A percentile compares a stretch with the other conserved stretches of the same genome.
These are phyloP conservation scores for Epinotia demarniana DNA, from an alignment of 2,888 invertebrate genomes.

Conservation along the genomic window DNA sequence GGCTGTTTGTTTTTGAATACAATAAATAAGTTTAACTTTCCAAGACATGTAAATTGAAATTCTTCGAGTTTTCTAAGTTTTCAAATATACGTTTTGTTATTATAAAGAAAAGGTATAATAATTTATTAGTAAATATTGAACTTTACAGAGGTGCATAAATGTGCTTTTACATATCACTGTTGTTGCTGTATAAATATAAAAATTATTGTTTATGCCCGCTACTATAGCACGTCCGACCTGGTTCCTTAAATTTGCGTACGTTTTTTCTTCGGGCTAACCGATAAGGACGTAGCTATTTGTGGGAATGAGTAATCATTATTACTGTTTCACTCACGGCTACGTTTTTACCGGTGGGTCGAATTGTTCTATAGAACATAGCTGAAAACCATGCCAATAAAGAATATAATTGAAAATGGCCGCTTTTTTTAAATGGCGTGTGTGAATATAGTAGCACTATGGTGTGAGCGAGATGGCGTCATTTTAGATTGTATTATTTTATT, in stretches of 20 bases:
- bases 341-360: neutral
- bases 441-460: no score
- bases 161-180: neutral
- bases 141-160: neutral
- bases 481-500: no score
- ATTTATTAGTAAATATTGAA: neutral
- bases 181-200: neutral
- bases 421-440: no score
- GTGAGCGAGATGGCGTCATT: no score
- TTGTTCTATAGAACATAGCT: no score
- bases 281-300: neutral
- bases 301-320: no score
- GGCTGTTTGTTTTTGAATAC: neutral
- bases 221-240: neutral
- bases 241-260: neutral
- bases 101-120: neutral
- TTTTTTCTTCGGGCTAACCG: neutral
- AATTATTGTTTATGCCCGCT: neutral
- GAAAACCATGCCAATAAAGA: no score
- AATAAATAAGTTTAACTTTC: neutral
- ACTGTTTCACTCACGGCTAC: neutral
- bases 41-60: neutral
- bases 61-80: no score
- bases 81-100: no score
- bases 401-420: no score